phyloP scores from a whole-genome alignment of 2,113 vertebrate species.

The Todiramphus chloris region DNA sequence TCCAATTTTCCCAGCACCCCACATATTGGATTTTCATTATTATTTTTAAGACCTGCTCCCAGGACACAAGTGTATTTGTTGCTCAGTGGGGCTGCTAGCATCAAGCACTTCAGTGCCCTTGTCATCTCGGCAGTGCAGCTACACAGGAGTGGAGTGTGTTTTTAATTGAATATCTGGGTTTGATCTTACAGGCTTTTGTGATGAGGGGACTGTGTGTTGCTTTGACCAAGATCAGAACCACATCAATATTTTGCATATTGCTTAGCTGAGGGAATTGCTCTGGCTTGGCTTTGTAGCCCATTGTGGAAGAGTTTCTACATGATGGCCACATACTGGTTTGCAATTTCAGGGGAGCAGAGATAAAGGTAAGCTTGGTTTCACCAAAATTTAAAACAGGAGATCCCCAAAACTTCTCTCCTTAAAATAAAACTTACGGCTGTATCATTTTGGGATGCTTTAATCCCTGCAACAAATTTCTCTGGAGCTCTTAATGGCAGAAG shows the following conservation, averaged over 20 bases:
- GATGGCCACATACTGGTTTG: neutral
- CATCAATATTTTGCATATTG: conserved; percentile 23
- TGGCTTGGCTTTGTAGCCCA: neutral
- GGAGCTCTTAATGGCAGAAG: neutral
- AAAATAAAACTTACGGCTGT: neutral
- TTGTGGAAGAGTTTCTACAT: neutral
- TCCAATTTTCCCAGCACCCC: neutral
- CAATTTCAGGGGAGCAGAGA: neutral
- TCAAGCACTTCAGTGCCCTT: neutral
- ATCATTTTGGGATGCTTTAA: neutral
- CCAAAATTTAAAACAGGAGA: neutral
- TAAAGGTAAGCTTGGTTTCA: neutral
- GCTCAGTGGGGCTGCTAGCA: neutral
- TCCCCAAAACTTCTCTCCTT: neutral
- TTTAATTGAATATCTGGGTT: conserved; percentile 9
- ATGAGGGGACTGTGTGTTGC: neutral
- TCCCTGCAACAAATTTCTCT: neutral
- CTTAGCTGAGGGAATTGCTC: conserved; percentile 17
- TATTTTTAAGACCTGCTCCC: neutral
- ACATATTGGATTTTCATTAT: neutral
- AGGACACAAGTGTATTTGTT: neutral
- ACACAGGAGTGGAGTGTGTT: neutral
- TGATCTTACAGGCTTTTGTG: conserved; percentile 23
- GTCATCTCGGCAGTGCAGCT: neutral
- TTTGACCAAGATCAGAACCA: conserved; percentile 52